Evolutionary conservation across 2,113 vertebrate species (phyloP).

Genomic region (Rhea americana): DNA sequence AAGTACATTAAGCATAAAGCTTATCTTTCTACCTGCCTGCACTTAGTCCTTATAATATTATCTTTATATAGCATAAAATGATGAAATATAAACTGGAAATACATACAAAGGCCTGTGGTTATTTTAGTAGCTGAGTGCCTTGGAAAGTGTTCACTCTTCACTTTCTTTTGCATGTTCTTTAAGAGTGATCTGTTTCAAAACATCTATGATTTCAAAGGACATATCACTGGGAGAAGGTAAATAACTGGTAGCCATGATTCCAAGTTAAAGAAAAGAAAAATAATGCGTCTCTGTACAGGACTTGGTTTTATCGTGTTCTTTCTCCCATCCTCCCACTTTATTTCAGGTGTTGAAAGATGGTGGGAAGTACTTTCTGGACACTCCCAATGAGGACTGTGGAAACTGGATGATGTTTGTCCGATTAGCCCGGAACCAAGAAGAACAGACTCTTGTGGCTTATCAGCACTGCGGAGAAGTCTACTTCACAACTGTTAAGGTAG

Average conservation of each 20-base stretch:
- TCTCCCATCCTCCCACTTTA: background rate
- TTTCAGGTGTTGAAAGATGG: constrained; percentile 69
- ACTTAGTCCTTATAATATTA: constrained; percentile 55
- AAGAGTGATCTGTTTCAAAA: background rate
- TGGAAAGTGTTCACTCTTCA: background rate
- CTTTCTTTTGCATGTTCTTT: background rate
- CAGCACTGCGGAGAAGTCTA: constrained; percentile 73
- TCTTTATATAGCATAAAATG: constrained; percentile 43
- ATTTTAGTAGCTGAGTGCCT: background rate
- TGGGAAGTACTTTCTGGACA: constrained; percentile 69
- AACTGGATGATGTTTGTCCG: constrained; percentile 77
- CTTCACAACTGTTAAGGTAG: constrained; percentile 72
- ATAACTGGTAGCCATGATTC: background rate
- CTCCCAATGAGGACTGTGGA: constrained; percentile 73
- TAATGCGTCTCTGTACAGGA: background rate
- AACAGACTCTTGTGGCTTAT: constrained; percentile 72
- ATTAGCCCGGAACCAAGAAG: constrained; percentile 67
- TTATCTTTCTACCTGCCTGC: constrained; percentile 55
- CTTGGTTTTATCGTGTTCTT: background rate
- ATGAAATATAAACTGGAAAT: constrained; percentile 56
- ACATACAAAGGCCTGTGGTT: constrained; percentile 29
- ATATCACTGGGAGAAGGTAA: background rate
- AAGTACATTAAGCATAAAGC: constrained; percentile 53
- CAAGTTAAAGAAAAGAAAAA: background rate
- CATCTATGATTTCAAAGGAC: background rate